Base-by-base conservation (phyloP, 2,113 vertebrate genomes). In the Motacilla tschutschensis region DNA sequence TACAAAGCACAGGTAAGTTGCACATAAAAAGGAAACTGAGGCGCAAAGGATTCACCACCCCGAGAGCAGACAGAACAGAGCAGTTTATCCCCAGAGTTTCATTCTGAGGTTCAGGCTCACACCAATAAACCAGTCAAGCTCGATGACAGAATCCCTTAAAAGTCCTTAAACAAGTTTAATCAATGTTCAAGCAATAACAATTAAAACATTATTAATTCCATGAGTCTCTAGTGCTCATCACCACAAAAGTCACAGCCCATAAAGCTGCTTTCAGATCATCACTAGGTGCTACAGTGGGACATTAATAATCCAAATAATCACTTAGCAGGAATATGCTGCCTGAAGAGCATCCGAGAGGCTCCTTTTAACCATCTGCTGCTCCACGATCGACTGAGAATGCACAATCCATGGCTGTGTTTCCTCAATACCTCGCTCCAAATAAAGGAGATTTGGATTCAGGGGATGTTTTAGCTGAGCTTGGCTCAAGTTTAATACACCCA, bases 251-350 rank as follows among this genome's bases (percentile, higher is more conserved):
- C 58, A 86, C 63, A 83, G 64, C 29, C 43, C 57, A 76, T 28
- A 86, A 75, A 93, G 63, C 62, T 71, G 71, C 71, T 76, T 83
- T 86, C 50, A 79, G 64, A 82, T 70, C 84, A 69, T 58, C 79
- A 40, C 47, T 59, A 70, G 63, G 77, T 85, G 36, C 53, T 92
- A 47, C 63, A 81, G 67, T 31, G 40, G 75, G 72, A 84, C 46
- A 53, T 26, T 35, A 90, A 82, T 64, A 85, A 93, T 65, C 77
- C 57, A 84, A 86, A 67, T 29, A 87, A 88, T 59, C 79, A 84
- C 82, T 89, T 51, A 58, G 65, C 78, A 87, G 71, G 40, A 90
- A 74, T 25, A 38, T 17, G 21, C 31, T 88, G 86, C 83, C 33
- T 70, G 79, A 58, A 81, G 36, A 84, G 74, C 67, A 82, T 54